Percentiles rank a stretch among this genome's conserved stretches.
These are phyloP conservation scores for Microctonus hyperodae DNA, from an alignment of 2,888 invertebrate species.

Conservation along the genomic window DNA sequence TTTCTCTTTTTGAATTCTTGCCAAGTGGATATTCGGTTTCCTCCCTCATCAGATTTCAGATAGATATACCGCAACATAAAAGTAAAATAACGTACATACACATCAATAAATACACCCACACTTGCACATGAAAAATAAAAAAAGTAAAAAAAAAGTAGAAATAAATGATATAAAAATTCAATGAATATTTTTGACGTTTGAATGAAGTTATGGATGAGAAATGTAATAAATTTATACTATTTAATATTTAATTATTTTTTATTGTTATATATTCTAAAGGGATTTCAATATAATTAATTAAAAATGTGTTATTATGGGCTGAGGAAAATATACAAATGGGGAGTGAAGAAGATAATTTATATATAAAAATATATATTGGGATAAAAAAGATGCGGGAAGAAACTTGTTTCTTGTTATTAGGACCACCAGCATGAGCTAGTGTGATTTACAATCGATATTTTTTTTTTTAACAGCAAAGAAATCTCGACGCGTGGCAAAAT, in stretches of 20 bases:
- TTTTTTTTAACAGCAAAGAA: not conserved
- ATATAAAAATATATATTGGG: no score
- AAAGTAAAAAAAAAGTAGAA: not conserved
- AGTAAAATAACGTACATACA: not conserved
- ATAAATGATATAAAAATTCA: not conserved
- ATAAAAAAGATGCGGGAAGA: slow-evolving; percentile 1
- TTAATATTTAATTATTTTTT: not conserved
- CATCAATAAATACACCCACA: not conserved
- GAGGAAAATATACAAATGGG: not conserved
- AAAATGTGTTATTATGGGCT: not conserved
- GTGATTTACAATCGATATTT: slow-evolving; percentile 12
- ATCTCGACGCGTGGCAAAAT: slow-evolving; percentile 13
- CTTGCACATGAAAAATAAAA: not conserved
- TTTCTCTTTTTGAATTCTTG: not conserved
- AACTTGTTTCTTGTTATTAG: slow-evolving; percentile 3
- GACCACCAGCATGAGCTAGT: slow-evolving; percentile 15
- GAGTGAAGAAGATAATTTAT: not conserved
- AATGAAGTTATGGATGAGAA: no score
- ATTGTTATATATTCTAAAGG: not conserved
- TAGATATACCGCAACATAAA: not conserved
- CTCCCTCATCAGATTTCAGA: slow-evolving; percentile 9
- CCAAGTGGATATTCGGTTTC: slow-evolving; percentile 6
- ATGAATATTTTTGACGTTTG: no score
- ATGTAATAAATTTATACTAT: no score
- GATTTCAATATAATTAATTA: not conserved